Evolutionary conservation across 1,140 invertebrate species (phyloP), one percentile per base, ranked within the genome.

Genomic region (Brachionus plicatilis): DNA sequence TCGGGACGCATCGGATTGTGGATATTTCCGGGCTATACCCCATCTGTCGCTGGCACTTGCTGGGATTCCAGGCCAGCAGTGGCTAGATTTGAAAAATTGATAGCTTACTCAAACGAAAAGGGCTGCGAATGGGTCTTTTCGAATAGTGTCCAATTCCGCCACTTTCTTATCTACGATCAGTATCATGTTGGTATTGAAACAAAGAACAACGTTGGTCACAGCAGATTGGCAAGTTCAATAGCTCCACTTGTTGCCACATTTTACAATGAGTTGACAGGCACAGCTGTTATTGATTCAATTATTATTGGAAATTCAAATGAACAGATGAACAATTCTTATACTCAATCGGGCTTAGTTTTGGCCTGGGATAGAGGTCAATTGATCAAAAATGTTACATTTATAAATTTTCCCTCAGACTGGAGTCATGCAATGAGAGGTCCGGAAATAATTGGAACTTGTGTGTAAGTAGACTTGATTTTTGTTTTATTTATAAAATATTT

Each of bases 1-100:
- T 76, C 86, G 11, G 88, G 89, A 37, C 88, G 88, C 87, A 89
- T 88, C 85, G 89, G 88, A 12, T 43, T 90, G 0, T 90, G 89
- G 89, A 87, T 88, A 8, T 89, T 89, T 83, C 84, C 87, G 7
- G 85, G 68, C 0, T 88, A 86, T 56, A 85, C 85, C 12, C 88
- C 89, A 2, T 75, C 68, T 75, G 68, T 82, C 12, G 27, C 70
- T 27, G 85, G 85, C 17, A 8, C 17, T 2, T 85, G 85, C 68
- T 20, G n/a, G 9, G 50, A 76, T 8, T 17, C 20, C 3, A 82
- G 27, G 11, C 79, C 79, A 47, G n/a, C 60, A 27, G 37, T 83
- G 14, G 65, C 79, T 50, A n/a, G 85, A 84, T 66, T 86, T 85
- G 29, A 68, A 45, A 14, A 88, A 86, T 86, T 66, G 47, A 14